These are phyloP conservation scores for Blastobasis lacticolella DNA, from an alignment of 2,888 invertebrate species.

Conservation along the genomic window DNA sequence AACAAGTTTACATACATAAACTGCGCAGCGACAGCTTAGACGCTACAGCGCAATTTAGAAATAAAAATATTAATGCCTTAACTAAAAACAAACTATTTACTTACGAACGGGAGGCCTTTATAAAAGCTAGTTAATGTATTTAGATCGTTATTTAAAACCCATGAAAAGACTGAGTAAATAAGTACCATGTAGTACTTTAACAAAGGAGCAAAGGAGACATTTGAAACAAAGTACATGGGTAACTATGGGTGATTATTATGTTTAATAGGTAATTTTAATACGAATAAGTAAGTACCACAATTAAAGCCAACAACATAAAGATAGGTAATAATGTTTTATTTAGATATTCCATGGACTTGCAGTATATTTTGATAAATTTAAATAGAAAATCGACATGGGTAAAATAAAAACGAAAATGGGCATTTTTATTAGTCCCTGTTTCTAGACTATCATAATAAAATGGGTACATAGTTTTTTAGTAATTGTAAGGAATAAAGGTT, in stretches of 20 bases:
- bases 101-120: slow-evolving; percentile 49
- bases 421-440: too few relatives aligned
- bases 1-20: slow-evolving; percentile 37
- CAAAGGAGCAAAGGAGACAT: too few relatives aligned
- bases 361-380: too few relatives aligned
- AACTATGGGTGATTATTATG: too few relatives aligned
- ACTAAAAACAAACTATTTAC: slow-evolving; percentile 44
- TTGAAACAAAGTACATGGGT: too few relatives aligned
- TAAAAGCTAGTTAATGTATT: slow-evolving; percentile 15
- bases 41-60: slow-evolving; percentile 41
- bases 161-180: not conserved
- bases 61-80: slow-evolving; percentile 36
- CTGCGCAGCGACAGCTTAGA: slow-evolving; percentile 35
- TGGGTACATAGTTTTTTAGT: too few relatives aligned
- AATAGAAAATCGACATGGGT: too few relatives aligned
- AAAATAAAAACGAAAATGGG: too few relatives aligned
- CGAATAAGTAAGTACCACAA: too few relatives aligned
- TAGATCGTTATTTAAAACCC: not conserved
- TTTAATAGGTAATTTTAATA: too few relatives aligned
- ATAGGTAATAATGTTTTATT: not conserved
- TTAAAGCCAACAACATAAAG: not conserved
- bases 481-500: too few relatives aligned
- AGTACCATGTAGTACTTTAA: not conserved
- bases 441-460: too few relatives aligned
- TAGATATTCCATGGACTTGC: not conserved